A percentile compares a stretch with the other conserved stretches of the same genome.
These are phyloP conservation scores for Nyctibius grandis DNA, from an alignment of 2,797 vertebrate species.

Conservation along the genomic window DNA sequence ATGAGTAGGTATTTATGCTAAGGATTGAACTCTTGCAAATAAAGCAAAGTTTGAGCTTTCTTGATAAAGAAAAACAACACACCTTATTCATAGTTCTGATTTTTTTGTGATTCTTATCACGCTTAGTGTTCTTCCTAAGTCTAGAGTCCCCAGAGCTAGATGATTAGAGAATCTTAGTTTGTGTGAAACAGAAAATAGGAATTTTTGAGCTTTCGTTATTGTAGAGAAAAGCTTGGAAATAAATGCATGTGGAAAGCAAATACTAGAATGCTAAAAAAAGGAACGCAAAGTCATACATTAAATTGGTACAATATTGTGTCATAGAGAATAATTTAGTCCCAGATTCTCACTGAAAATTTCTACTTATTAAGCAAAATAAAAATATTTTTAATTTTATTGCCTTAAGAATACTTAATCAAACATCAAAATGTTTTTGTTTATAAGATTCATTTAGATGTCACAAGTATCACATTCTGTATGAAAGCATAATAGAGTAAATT, in stretches of 20 bases:
- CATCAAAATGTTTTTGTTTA: not conserved
- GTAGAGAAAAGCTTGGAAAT: not conserved
- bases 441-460: not conserved
- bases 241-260: not conserved
- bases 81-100: not conserved
- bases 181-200: not conserved
- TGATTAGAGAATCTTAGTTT: not conserved
- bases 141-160: not conserved
- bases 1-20: not conserved
- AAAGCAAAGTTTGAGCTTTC: not conserved
- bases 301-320: not conserved
- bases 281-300: not conserved
- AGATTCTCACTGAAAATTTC: not conserved
- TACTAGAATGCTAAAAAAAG: not conserved
- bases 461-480: not conserved
- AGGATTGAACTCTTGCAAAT: not conserved
- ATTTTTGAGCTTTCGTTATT: not conserved
- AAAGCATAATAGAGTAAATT: not conserved
- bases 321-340: not conserved
- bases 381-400: not conserved
- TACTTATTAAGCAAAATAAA: not conserved
- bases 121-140: not conserved
- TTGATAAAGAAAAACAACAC: not conserved
- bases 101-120: not conserved
- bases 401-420: not conserved